Base-by-base conservation (phyloP, 2,888 invertebrate genomes). In the Plagodis pulveraria region DNA sequence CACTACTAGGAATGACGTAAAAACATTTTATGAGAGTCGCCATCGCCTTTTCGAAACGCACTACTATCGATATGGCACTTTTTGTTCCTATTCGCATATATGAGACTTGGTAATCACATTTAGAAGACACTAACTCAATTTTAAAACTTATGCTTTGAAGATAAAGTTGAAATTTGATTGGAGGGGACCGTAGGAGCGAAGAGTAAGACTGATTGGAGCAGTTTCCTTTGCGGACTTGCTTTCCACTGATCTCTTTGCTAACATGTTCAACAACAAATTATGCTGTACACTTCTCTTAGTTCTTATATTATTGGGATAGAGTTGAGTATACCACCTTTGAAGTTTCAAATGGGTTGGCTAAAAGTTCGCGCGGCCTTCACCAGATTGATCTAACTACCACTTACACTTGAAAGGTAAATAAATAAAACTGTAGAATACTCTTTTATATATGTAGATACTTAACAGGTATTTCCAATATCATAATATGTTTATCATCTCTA, bases 121-220 rank as follows among this genome's bases (percentile, higher is more conserved):
- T n/a, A 9, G 11, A 43, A 45, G 12, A 36, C 6, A 40, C 48
- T 50, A 33, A 47, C 12, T 36, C 48, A 35, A 64, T 36, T 49
- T 46, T 35, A 8, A 47, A 41, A 36, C 10, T 46, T 59, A 52
- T 43, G 5, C 7, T 12, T 47, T 50, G 8, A 9, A 5, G n/a
- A 42, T 62, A 48, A 48, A 54, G 44, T 57, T 51, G 50, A 56
- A 57, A 62, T 48, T 50, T 32, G 34, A 43, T 41, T 47, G 49
- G 6, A 38, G 42, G 43, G 33, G 46, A 32, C 55, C 41, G 38
- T 40, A 65, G 57, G 58, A 64, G 48, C 58, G 50, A 66, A 58
- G 63, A 65, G 60, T 55, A 69, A 77, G 75, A 76, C 77, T 78
- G 76, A 81, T 80, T 76, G 76, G 72, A 70, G 66, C 68, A 73